These are phyloP conservation scores for Meloidogyne exigua DNA, from an alignment of 1,140 invertebrate species.

Conservation along the genomic window DNA sequence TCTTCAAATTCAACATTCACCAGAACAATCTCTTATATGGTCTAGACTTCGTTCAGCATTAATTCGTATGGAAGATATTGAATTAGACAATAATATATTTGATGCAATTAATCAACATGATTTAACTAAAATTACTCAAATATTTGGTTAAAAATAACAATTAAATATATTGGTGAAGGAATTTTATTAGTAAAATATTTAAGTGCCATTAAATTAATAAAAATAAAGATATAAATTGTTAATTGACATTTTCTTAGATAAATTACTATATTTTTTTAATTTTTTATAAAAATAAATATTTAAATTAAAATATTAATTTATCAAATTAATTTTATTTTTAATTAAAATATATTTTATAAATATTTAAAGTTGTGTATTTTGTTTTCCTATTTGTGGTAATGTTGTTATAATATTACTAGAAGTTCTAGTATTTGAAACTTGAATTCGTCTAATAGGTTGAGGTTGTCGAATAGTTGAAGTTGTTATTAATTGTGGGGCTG, in stretches of 20 bases:
- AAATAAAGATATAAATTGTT: too few relatives aligned
- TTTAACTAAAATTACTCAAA: slow-evolving; percentile 11
- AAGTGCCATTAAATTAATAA: too few relatives aligned
- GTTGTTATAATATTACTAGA: neutral
- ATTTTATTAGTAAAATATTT: too few relatives aligned
- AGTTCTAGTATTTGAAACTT: neutral
- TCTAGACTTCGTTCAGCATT: slow-evolving; percentile 84
- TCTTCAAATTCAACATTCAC: slow-evolving; percentile 81
- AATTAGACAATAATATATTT: slow-evolving; percentile 15
- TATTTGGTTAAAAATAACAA: neutral
- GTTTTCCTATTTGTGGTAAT: slow-evolving; percentile 4
- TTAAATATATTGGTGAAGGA: neutral
- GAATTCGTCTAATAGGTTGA: slow-evolving; percentile 4
- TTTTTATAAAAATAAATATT: too few relatives aligned
- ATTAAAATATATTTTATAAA: too few relatives aligned
- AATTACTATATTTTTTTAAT: too few relatives aligned
- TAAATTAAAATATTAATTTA: neutral
- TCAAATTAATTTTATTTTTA: neutral
- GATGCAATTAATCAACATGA: slow-evolving; percentile 19
- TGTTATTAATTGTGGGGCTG: neutral
- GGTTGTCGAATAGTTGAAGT: neutral
- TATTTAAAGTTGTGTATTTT: neutral
- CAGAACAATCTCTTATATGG: slow-evolving; percentile 75
- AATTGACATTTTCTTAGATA: too few relatives aligned
- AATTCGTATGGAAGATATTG: slow-evolving; percentile 67